Evolutionary conservation across 2,888 invertebrate genomes (phyloP), one percentile per base, ranked within the genome.

Genomic region (Patella caerulea): DNA sequence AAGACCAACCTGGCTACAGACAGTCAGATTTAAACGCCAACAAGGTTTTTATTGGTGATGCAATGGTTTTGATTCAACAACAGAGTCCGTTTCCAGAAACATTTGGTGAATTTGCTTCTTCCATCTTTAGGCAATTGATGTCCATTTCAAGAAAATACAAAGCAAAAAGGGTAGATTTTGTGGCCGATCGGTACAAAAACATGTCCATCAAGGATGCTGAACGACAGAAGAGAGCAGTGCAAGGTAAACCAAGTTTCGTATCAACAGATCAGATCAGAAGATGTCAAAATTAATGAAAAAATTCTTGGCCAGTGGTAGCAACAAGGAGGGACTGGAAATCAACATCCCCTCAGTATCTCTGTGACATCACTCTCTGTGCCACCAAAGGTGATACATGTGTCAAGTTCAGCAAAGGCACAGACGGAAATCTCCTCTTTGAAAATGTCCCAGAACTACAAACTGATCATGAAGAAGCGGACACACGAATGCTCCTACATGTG

Each of bases 211-310:
- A 75, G 19, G 52, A 52, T 45, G 45, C 52, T 12, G 75, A 75
- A 19, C 69, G 70, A n/a, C 29, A 75, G 55, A 70, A 52, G n/a
- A 70, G 53, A 52, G 53, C 70, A 19, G 5, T n/a, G 5, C 29
- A 69, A 11, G 75, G 75, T 19, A 69, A 55, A 29, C 65, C 11
- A 45, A 69, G 34, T 24, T 75, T 17, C 4, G 70, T n/a, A 70
- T 75, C 52, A 75, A 52, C 34, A 75, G 75, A 75, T 52, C 75
- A 70, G 69, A 75, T 34, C 75, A 75, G 75, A 52, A 19, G 19
- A 75, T 52, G 45, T 71, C 71, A 14, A 75, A 75, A 19, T 45
- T 34, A 52, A 69, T 69, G 24, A 70, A 65, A 24, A 76, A 19
- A 24, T 76, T 76, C 71, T 17, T 76, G n/a, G 54, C 54, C 9